Conservation (phyloP, 2,113 vertebrate genomes). For the Eurystomus gularis region DNA sequence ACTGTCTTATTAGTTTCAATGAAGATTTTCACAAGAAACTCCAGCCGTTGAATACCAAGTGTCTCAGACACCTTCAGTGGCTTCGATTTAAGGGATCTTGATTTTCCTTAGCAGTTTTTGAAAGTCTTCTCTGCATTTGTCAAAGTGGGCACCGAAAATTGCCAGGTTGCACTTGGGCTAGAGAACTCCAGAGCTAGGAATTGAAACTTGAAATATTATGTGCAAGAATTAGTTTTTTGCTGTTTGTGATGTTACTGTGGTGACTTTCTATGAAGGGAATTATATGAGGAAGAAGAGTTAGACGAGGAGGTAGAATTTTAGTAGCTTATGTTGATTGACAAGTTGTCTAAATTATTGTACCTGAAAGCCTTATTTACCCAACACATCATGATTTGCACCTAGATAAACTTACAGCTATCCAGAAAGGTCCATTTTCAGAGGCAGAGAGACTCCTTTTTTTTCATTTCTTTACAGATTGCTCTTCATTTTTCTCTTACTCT, state of each 20-base stretch:
- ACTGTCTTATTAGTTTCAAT: neutral
- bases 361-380: neutral
- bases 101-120: neutral
- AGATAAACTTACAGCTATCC: neutral
- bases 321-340: neutral
- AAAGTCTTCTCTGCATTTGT: neutral
- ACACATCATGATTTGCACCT: neutral
- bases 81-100: neutral
- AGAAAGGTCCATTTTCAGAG: neutral
- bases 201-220: neutral
- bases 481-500: neutral
- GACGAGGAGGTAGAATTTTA: neutral
- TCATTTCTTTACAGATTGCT: neutral
- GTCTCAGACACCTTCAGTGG: neutral
- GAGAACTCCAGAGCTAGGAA: neutral
- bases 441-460: accelerated
- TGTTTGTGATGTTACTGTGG: neutral
- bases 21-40: neutral
- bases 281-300: neutral
- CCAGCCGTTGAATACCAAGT: neutral
- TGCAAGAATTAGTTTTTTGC: neutral
- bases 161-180: neutral
- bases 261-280: neutral
- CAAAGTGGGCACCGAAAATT: neutral
- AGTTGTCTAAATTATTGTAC: neutral